Percentiles rank a stretch among this genome's conserved stretches.
These are phyloP conservation scores for Athalia rosae DNA, from an alignment of 2,888 invertebrate genomes.

Conservation along the genomic window DNA sequence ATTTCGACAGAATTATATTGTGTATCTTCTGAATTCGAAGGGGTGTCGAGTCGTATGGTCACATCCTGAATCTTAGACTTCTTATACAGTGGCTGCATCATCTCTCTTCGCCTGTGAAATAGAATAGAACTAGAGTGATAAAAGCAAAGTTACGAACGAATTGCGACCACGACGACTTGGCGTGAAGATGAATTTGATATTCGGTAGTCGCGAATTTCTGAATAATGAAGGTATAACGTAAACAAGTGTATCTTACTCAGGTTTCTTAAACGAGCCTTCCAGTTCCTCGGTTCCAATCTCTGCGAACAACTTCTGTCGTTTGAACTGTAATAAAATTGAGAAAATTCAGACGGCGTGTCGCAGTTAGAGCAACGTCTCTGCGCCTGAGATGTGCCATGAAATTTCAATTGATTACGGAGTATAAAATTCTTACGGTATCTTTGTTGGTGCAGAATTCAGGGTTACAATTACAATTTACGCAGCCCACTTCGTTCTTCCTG, in stretches of 20 bases:
- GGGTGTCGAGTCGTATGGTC: slow-evolving; percentile 11
- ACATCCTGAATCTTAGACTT: slow-evolving; percentile 14
- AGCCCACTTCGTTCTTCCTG: slow-evolving; percentile 74
- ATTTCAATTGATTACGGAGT: neutral
- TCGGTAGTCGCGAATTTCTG: neutral
- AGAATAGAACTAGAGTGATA: neutral
- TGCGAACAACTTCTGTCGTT: slow-evolving; percentile 17
- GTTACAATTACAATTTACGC: slow-evolving; percentile 77
- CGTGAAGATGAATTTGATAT: neutral
- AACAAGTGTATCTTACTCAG: neutral
- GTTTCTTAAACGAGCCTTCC: slow-evolving; percentile 4
- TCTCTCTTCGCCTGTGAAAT: slow-evolving; percentile 23
- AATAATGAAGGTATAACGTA: neutral
- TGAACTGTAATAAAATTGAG: slow-evolving; percentile 4
- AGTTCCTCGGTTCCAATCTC: neutral
- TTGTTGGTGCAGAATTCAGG: slow-evolving; percentile 72
- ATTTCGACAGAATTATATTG: neutral
- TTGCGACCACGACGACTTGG: neutral
- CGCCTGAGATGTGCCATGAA: neutral
- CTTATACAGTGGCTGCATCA: neutral
- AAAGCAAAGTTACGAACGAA: neutral
- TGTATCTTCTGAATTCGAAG: neutral
- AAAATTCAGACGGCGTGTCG: neutral
- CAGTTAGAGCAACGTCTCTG: neutral
- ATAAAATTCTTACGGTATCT: slow-evolving; percentile 55